phyloP scores from a whole-genome alignment of 2,797 vertebrate genomes.

The Strix occidentalis region DNA sequence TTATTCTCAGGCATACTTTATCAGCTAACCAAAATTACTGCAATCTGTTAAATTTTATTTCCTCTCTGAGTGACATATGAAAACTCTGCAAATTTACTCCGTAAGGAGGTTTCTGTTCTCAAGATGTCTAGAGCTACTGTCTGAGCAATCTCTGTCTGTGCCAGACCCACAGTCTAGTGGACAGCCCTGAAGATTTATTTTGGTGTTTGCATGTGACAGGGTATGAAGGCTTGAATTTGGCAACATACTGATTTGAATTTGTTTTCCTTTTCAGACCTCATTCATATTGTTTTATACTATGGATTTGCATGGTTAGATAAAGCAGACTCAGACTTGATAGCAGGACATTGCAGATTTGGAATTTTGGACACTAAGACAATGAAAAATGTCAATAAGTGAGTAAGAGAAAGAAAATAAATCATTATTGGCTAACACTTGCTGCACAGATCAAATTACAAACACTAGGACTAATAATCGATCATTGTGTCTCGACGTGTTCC shows the following conservation, averaged over 20 bases:
- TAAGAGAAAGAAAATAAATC: background rate
- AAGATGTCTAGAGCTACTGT: background rate
- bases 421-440: background rate
- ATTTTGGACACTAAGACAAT: background rate
- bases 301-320: background rate
- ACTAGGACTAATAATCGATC: background rate
- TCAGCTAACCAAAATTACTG: background rate
- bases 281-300: background rate
- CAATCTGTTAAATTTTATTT: background rate
- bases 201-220: background rate
- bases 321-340: background rate
- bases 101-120: background rate
- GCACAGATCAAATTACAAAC: conserved; percentile 5
- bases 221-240: background rate
- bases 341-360: background rate
- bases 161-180: background rate
- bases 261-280: background rate
- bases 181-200: background rate
- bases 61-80: background rate
- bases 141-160: background rate
- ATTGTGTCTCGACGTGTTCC: background rate
- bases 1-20: background rate
- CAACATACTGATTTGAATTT: background rate
- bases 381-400: background rate
- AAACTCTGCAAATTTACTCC: background rate